Conservation (phyloP, 1,140 invertebrate species). For the Lutraria rhynchaena region DNA sequence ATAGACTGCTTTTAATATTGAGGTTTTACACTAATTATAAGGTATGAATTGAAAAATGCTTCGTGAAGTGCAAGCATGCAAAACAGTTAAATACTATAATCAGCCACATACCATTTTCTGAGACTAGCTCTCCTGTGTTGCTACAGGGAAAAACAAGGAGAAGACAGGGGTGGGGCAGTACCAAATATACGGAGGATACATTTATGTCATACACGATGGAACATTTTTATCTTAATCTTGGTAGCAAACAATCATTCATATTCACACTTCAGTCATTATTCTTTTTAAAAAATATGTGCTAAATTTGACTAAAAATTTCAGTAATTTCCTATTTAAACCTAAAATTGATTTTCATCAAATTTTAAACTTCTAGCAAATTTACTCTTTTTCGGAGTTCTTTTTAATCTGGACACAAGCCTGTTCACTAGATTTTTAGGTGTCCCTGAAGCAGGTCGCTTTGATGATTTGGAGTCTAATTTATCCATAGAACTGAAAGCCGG, state of each 20-base stretch:
- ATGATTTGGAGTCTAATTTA: not conserved
- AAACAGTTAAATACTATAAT: not conserved
- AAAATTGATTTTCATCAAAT: constrained; percentile 8
- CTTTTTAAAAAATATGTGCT: too few species aligned
- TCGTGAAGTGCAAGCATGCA: not conserved
- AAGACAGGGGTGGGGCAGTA: constrained; percentile 33
- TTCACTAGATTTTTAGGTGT: constrained; percentile 31
- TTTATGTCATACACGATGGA: too few species aligned
- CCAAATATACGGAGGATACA: not conserved
- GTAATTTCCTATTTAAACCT: too few species aligned
- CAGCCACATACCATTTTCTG: constrained; percentile 33
- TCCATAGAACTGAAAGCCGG: not conserved
- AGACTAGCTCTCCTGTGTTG: constrained; percentile 13
- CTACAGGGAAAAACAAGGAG: constrained; percentile 41
- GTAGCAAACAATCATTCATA: not conserved
- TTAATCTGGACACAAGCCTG: constrained; percentile 21
- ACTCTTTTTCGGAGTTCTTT: constrained; percentile 16
- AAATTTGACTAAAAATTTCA: too few species aligned
- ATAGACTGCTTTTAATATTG: not conserved
- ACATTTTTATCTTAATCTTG: not conserved
- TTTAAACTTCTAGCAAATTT: constrained; percentile 8
- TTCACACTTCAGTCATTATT: too few species aligned
- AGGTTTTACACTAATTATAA: not conserved
- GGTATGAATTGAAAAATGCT: not conserved
- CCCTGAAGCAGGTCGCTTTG: not conserved